Evolutionary conservation across 2,888 invertebrate species (phyloP), one percentile per base, ranked within the genome.

Genomic region (Sphinx pinastri): DNA sequence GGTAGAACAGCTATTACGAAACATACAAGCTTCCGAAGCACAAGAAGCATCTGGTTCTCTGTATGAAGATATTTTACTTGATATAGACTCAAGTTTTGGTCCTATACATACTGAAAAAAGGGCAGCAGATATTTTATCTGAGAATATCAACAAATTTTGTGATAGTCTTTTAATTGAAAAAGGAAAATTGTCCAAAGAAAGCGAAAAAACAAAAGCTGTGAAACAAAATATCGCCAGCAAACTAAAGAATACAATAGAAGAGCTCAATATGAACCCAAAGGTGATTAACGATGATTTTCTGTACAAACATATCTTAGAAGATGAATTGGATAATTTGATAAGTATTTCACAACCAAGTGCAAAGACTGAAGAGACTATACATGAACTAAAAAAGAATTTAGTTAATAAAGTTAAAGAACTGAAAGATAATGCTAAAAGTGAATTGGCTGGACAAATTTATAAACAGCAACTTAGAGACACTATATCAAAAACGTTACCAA

Each of bases 201-300:
- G 60, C 47, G 78, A 80, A 58, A 77, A 76, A 68, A 72, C 73
- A 0, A 73, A 77, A 45, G 74, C 75, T 14, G 68, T 81, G 7
- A 88, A 84, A 76, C 81, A 84, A 75, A 77, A 81, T 25, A 72
- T 85, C 49, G 76, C 77, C 13, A 76, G 72, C 51, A 83, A 76
- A 75, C 70, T 89, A 54, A 77, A 81, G 11, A 76, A 81, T 52
- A 85, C 84, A 79, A 78, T 88, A 63, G 81, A 79, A 6, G 84
- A 85, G 75, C 77, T 88, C 51, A 87, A 88, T 76, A 75, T 85
- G 69, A 84, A 87, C 66, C 85, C 85, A 31, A 83, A 85, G 59
- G 76, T 86, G 71, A 81, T 87, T 2, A 81, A 84, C 10, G 86
- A 88, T 58, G 80, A 84, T 69, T 76, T 76, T 51, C 71, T 88